phyloP scores from a whole-genome alignment of 2,797 vertebrate genomes.

The Takifugu rubripes region DNA sequence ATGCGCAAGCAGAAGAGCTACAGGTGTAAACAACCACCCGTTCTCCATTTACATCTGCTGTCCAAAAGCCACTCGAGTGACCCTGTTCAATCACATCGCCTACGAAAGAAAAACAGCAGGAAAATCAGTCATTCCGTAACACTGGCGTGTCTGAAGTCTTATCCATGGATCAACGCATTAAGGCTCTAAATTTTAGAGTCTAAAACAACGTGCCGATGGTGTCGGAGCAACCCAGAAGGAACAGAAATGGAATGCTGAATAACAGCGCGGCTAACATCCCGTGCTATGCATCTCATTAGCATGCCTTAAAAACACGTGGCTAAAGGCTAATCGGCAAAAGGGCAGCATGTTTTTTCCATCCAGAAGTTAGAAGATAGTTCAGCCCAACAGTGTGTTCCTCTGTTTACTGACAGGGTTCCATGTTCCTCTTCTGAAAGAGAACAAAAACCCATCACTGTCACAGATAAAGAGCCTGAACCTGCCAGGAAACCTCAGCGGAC shows the following conservation, averaged over 20 bases:
- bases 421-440: too few species aligned
- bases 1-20: slow-evolving; percentile 7
- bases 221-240: neutral
- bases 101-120: slow-evolving; percentile 42
- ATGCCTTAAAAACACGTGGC: neutral
- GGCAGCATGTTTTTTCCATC: too few species aligned
- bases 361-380: too few species aligned
- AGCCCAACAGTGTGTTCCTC: too few species aligned
- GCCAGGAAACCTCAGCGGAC: too few species aligned
- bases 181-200: neutral
- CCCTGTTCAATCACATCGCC: slow-evolving; percentile 37
- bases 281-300: neutral
- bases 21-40: slow-evolving; percentile 23
- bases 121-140: slow-evolving; percentile 38
- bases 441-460: too few species aligned
- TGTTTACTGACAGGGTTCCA: too few species aligned
- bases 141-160: slow-evolving; percentile 1
- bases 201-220: neutral
- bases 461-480: too few species aligned
- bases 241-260: neutral
- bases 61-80: slow-evolving; percentile 13
- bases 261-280: neutral
- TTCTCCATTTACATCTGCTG: slow-evolving; percentile 27
- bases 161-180: neutral
- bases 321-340: too few species aligned